phyloP scores from a whole-genome alignment of 2,797 vertebrate genomes.

The Lepus townsendii region DNA sequence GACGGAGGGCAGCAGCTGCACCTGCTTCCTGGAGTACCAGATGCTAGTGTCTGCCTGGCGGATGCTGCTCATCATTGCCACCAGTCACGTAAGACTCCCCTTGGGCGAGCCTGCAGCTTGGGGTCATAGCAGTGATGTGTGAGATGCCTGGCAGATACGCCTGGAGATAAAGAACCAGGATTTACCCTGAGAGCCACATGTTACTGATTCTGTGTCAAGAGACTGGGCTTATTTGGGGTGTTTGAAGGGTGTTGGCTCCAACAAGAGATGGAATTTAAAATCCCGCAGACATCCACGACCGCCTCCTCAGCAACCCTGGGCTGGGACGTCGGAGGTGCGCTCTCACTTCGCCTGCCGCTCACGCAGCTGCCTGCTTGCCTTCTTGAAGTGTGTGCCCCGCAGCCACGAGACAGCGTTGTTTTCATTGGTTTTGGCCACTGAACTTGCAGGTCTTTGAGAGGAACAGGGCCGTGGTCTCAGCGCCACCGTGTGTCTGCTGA shows the following conservation, averaged over 20 bases:
- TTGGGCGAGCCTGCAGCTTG: not conserved
- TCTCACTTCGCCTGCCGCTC: not conserved
- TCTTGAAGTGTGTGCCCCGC: not conserved
- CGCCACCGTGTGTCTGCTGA: not conserved
- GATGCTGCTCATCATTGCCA: slow-evolving; percentile 96
- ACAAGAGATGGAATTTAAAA: not conserved
- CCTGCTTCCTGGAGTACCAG: slow-evolving; percentile 93
- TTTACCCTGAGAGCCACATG: not conserved
- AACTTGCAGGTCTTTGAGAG: not conserved
- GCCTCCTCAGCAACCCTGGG: not conserved
- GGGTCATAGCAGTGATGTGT: not conserved
- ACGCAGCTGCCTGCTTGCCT: not conserved
- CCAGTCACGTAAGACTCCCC: slow-evolving; percentile 90
- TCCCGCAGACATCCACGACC: not conserved
- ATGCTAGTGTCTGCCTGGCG: slow-evolving; percentile 98
- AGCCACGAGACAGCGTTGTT: not conserved
- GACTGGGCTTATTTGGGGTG: not conserved
- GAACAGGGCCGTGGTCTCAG: not conserved
- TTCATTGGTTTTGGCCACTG: slow-evolving; percentile 37
- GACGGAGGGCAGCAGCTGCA: slow-evolving; percentile 92
- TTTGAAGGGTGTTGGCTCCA: not conserved
- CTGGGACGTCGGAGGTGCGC: not conserved
- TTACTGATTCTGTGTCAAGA: not conserved
- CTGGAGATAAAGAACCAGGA: not conserved
- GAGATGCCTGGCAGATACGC: not conserved